phyloP scores from a whole-genome alignment of 2,888 invertebrate genomes.

The Emmelina monodactyla region DNA sequence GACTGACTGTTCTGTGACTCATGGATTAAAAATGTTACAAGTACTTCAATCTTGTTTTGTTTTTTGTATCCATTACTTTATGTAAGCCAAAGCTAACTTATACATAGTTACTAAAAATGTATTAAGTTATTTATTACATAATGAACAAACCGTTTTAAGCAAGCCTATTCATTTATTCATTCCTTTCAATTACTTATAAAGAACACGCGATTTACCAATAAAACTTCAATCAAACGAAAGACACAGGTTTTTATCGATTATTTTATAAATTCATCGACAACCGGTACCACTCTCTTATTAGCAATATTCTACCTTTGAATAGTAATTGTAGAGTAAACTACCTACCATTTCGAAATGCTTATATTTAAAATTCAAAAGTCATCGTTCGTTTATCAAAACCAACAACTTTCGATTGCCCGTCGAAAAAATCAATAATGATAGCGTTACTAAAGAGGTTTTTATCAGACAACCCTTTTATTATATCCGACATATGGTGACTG shows the following conservation, averaged over 20 bases:
- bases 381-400: slow-evolving; percentile 6
- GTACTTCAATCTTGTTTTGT: too few species aligned
- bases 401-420: slow-evolving; percentile 10
- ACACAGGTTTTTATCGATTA: slow-evolving; percentile 44
- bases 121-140: too few species aligned
- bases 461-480: slow-evolving; percentile 22
- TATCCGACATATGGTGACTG: slow-evolving; percentile 30
- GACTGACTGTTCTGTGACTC: background rate
- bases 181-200: too few species aligned
- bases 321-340: slow-evolving; percentile 4
- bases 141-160: too few species aligned
- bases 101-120: too few species aligned
- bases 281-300: too few species aligned
- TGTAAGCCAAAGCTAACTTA: too few species aligned
- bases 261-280: slow-evolving; percentile 22
- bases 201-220: slow-evolving; percentile 44
- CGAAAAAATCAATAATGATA: slow-evolving; percentile 33
- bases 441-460: slow-evolving; percentile 28
- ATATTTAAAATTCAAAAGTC: slow-evolving; percentile 11
- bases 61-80: too few species aligned
- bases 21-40: background rate
- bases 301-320: slow-evolving; percentile 4
- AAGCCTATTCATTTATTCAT: too few species aligned
- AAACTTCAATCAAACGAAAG: slow-evolving; percentile 36
- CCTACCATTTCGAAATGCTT: too few species aligned